Percentiles rank a stretch among this genome's conserved stretches.
Evolutionary conservation across 1,140 invertebrate species (phyloP).

Genomic region (Gonatopus flavifemur): DNA sequence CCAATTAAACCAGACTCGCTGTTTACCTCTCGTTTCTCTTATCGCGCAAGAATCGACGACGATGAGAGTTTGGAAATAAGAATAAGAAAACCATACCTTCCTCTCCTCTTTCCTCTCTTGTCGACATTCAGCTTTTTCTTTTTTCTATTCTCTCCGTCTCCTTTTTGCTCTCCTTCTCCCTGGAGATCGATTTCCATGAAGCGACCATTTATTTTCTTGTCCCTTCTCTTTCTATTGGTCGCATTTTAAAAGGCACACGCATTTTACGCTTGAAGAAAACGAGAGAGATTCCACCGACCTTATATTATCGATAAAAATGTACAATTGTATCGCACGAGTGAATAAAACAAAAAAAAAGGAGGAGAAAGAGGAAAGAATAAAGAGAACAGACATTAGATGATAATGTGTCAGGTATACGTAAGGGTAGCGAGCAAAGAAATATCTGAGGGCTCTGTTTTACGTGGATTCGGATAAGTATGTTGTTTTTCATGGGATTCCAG

Average conservation of each 20-base stretch:
- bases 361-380: conserved; percentile 9
- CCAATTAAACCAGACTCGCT: conserved; percentile 24
- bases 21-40: conserved; percentile 16
- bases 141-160: neutral
- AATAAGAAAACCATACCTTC: conserved; percentile 12
- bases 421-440: conserved; percentile 3
- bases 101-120: neutral
- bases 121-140: neutral
- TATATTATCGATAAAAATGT: conserved; percentile 12
- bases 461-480: too few species aligned
- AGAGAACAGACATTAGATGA: conserved; percentile 14
- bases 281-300: conserved; percentile 13
- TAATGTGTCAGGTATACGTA: conserved; percentile 11
- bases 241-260: conserved; percentile 17
- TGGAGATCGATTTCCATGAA: conserved; percentile 14
- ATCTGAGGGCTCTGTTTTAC: too few species aligned
- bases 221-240: conserved; percentile 16
- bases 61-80: conserved; percentile 10
- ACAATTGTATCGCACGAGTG: neutral
- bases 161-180: neutral
- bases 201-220: conserved; percentile 22
- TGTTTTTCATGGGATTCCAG: too few species aligned
- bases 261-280: conserved; percentile 19
- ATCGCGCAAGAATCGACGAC: conserved; percentile 19
- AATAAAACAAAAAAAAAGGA: conserved; percentile 1